A percentile compares a stretch with the other conserved stretches of the same genome.
phyloP scores from a whole-genome alignment of 2,888 invertebrate genomes.

The Hirtodrosophila duncani region DNA sequence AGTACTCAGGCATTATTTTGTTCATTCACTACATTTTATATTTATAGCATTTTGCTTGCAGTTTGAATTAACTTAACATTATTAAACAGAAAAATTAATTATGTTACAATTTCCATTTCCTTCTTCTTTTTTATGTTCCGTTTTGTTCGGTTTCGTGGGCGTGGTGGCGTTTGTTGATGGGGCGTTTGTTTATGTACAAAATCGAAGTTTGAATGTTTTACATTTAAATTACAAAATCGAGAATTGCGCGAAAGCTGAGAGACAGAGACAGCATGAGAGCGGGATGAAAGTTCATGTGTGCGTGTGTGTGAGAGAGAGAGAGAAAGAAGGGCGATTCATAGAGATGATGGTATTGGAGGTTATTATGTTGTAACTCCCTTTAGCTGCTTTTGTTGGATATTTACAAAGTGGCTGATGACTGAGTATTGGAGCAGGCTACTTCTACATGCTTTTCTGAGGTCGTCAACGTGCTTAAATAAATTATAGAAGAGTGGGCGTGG shows the following conservation, averaged over 20 bases:
- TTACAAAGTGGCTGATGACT: constrained; percentile 41
- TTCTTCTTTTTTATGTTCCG: constrained; percentile 28
- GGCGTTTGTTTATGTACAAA: constrained; percentile 50
- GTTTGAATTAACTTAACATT: constrained; percentile 68
- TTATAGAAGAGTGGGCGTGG: constrained; percentile 42
- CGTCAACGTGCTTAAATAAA: constrained; percentile 63
- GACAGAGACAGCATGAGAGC: constrained; percentile 27
- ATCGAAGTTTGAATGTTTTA: constrained; percentile 32
- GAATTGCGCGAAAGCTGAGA: constrained; percentile 62
- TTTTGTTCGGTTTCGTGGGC: constrained; percentile 36
- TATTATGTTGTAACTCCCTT: constrained; percentile 13
- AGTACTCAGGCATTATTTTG: too few relatives aligned
- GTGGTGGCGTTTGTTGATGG: constrained; percentile 42
- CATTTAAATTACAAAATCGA: constrained; percentile 41
- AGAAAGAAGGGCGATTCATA: constrained; percentile 14
- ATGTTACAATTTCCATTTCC: constrained; percentile 34
- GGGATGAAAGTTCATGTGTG: constrained; percentile 13
- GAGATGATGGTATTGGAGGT: constrained; percentile 15
- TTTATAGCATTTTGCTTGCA: constrained; percentile 73
- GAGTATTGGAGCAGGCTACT: constrained; percentile 62
- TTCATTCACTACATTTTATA: constrained; percentile 76
- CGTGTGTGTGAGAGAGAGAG: constrained; percentile 15
- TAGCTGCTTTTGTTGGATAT: constrained; percentile 23
- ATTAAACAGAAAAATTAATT: constrained; percentile 60
- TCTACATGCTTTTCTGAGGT: constrained; percentile 31